These are phyloP conservation scores for Hirtodrosophila histrioides DNA, from an alignment of 2,888 invertebrate genomes.

Conservation along the genomic window DNA sequence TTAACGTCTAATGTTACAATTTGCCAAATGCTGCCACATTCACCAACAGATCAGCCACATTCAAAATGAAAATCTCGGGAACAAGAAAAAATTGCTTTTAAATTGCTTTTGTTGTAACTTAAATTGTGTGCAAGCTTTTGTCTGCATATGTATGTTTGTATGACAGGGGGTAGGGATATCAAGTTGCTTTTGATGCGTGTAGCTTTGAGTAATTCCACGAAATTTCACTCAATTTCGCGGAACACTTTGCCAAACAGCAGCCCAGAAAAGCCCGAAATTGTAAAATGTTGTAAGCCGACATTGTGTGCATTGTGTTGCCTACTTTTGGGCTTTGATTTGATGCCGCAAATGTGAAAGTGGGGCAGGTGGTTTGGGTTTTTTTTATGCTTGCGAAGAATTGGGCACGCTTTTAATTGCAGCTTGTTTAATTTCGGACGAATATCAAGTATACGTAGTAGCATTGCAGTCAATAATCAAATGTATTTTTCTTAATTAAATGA, in stretches of 20 bases:
- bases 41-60: conserved; percentile 2
- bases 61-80: conserved; percentile 4
- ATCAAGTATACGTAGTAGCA: conserved; percentile 31
- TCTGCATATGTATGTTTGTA: conserved; percentile 1
- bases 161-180: neutral
- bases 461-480: conserved; percentile 57
- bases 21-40: conserved; percentile 10
- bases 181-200: conserved; percentile 13
- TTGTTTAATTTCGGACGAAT: conserved; percentile 22
- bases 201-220: conserved; percentile 37
- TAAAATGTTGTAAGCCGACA: conserved; percentile 33
- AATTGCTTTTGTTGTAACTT: conserved; percentile 57
- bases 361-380: conserved; percentile 15
- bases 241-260: conserved; percentile 26
- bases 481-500: conserved; percentile 57
- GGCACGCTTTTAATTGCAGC: conserved; percentile 20
- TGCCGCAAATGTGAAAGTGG: conserved; percentile 24
- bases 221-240: conserved; percentile 50
- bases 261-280: conserved; percentile 21
- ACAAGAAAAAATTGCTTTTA: conserved; percentile 45
- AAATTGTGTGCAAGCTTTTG: conserved; percentile 31
- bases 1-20: conserved; percentile 6
- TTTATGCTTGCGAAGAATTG: conserved; percentile 11
- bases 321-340: conserved; percentile 59
- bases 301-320: conserved; percentile 51